phyloP scores from a whole-genome alignment of 2,888 invertebrate species.

The Exephanes ischioxanthus region DNA sequence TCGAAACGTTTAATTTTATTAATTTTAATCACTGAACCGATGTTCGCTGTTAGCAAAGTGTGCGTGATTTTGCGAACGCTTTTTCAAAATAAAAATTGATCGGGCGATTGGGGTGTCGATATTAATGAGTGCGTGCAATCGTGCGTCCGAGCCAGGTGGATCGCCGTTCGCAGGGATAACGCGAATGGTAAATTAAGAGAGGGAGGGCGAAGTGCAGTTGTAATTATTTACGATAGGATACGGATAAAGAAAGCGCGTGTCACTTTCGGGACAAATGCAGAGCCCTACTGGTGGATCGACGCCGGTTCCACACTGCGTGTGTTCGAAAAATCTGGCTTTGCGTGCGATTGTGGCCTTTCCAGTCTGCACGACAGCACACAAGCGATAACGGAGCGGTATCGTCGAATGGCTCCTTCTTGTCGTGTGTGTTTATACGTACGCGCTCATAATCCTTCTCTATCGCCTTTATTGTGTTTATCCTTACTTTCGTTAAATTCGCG shows the following conservation, averaged over 20 bases:
- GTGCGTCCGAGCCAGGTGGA: not conserved
- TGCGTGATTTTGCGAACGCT: not conserved
- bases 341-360: slow-evolving; percentile 8
- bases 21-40: not conserved
- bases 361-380: not conserved
- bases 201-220: not conserved
- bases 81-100: not conserved
- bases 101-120: not conserved
- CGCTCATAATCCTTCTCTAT: not conserved
- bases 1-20: not conserved
- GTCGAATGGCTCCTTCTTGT: not conserved
- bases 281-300: slow-evolving; percentile 2
- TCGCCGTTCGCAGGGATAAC: not conserved
- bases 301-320: not conserved
- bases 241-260: slow-evolving; percentile 19
- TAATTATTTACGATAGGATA: slow-evolving; percentile 12
- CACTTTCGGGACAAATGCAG: slow-evolving; percentile 25
- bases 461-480: not conserved
- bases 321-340: slow-evolving; percentile 5
- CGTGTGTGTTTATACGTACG: not conserved
- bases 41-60: not conserved
- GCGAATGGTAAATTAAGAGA: not conserved
- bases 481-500: not conserved
- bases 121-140: not conserved
- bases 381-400: slow-evolving; percentile 6